phyloP scores from a whole-genome alignment of 2,888 invertebrate species.

The Pseudococcus viburni region DNA sequence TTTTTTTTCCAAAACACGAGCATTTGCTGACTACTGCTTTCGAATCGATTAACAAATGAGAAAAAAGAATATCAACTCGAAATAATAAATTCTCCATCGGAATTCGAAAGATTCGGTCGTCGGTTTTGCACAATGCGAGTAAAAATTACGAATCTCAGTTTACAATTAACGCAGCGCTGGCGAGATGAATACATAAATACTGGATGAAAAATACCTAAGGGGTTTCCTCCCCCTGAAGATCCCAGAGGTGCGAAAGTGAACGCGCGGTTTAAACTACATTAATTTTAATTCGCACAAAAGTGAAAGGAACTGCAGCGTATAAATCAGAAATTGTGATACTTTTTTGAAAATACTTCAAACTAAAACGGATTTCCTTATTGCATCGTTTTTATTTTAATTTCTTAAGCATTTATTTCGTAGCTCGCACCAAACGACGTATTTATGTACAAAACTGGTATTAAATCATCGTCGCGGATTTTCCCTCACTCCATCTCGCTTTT shows the following conservation, averaged over 20 bases:
- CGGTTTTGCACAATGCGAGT: background rate
- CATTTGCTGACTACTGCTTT: background rate
- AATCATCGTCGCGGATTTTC: background rate
- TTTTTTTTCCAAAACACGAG: background rate
- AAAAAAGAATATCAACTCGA: background rate
- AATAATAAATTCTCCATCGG: background rate
- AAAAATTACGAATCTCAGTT: constrained; percentile 9
- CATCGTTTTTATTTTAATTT: constrained; percentile 26
- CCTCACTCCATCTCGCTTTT: background rate
- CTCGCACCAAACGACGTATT: background rate
- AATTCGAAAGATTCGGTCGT: constrained; percentile 28
- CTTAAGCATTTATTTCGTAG: background rate
- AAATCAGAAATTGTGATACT: constrained; percentile 17
- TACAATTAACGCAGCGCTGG: background rate
- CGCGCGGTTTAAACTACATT: background rate
- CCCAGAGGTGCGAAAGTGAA: background rate
- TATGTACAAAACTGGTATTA: background rate
- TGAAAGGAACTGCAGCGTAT: constrained; percentile 6
- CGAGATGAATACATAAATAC: background rate
- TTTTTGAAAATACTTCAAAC: constrained; percentile 6
- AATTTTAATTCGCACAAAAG: constrained; percentile 33
- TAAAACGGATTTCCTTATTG: constrained; percentile 33
- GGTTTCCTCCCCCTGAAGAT: background rate
- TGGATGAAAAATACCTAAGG: background rate
- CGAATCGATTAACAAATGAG: constrained; percentile 20